Evolutionary conservation across 2,888 invertebrate genomes (phyloP).

Genomic region (Ennomos erosarius): DNA sequence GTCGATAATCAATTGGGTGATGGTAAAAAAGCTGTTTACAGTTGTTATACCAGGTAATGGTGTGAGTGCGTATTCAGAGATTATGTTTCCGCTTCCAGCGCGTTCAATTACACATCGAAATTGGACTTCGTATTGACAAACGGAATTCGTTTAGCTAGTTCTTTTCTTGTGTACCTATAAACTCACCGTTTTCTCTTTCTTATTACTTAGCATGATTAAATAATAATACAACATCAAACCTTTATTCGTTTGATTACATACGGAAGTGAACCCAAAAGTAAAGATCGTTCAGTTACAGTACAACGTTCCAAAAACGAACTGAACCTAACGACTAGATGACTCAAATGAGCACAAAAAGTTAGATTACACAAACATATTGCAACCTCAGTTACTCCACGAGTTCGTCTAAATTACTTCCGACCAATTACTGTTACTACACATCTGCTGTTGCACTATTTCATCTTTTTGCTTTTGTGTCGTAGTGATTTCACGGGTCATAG

Average conservation of each 20-base stretch:
- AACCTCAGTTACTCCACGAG: conserved; percentile 18
- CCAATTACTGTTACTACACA: conserved; percentile 20
- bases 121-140: conserved; percentile 15
- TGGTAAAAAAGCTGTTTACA: conserved; percentile 41
- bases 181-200: too few relatives aligned
- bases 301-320: conserved; percentile 4
- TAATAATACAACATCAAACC: too few relatives aligned
- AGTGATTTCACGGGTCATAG: not conserved
- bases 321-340: not conserved
- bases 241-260: too few relatives aligned
- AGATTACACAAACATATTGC: conserved; percentile 27
- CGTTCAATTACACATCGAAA: conserved; percentile 18
- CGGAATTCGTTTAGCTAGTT: not conserved
- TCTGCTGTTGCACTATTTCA: conserved; percentile 10
- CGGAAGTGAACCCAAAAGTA: too few relatives aligned
- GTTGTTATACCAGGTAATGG: conserved; percentile 34
- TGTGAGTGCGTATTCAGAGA: conserved; percentile 36
- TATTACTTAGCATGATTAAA: too few relatives aligned
- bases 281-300: not conserved
- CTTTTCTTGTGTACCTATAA: too few relatives aligned
- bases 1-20: conserved; percentile 53
- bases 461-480: conserved; percentile 12
- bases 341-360: conserved; percentile 19
- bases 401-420: conserved; percentile 28
- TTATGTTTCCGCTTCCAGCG: conserved; percentile 27